Percentiles rank a stretch among this genome's conserved stretches.
Conservation (phyloP, 2,113 vertebrate genomes). For the Callorhinus ursinus region DNA sequence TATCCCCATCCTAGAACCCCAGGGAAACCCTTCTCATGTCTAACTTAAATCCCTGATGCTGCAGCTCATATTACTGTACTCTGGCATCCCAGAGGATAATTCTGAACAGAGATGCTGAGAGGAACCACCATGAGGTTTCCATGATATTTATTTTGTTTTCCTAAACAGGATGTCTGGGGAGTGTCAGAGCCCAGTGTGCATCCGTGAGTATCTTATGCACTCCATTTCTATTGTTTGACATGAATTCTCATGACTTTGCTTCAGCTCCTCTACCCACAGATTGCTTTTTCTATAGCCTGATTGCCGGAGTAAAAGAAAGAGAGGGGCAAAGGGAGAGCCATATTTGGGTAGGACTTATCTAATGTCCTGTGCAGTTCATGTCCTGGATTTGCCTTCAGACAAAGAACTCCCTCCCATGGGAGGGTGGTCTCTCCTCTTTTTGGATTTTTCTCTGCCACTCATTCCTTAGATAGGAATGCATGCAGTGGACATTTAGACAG, state of each 20-base stretch:
- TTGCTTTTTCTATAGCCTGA: neutral
- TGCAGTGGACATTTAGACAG: neutral
- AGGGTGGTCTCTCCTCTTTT: neutral
- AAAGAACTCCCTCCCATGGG: neutral
- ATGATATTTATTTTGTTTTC: neutral
- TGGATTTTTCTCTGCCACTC: neutral
- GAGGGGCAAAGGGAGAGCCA: neutral
- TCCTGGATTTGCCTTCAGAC: neutral
- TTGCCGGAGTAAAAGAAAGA: neutral
- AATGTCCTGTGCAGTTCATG: neutral
- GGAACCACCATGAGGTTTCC: neutral
- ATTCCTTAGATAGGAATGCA: neutral
- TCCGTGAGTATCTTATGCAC: neutral
- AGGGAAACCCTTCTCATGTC: neutral
- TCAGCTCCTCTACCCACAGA: neutral
- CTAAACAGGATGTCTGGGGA: neutral
- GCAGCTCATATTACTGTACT: neutral
- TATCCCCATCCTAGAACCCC: neutral
- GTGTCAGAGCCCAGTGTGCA: neutral
- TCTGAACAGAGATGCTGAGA: neutral
- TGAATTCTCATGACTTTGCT: neutral
- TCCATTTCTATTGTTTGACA: neutral
- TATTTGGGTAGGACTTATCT: neutral
- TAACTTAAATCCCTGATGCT: neutral
- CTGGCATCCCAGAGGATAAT: neutral